These are phyloP conservation scores for Pangasius sanitwongsei DNA, from an alignment of 2,797 vertebrate genomes.

Conservation along the genomic window DNA sequence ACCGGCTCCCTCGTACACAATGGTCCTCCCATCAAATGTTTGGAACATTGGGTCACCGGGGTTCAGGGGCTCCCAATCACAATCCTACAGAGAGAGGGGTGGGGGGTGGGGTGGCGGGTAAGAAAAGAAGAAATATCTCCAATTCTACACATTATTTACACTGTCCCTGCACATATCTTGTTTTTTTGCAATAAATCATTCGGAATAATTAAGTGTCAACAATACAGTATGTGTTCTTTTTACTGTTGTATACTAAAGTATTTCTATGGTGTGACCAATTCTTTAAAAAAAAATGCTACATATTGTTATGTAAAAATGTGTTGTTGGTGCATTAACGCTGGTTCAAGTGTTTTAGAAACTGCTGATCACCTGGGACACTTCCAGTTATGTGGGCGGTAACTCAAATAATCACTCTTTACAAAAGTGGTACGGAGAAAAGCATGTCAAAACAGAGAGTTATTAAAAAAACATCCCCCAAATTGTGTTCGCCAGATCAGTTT, in stretches of 20 bases:
- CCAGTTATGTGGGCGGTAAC: not conserved
- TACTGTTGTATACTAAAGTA: not conserved
- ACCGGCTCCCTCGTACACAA: constrained; percentile 81
- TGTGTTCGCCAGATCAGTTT: not conserved
- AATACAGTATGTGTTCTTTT: not conserved
- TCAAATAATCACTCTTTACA: not conserved
- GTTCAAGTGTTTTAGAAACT: not conserved
- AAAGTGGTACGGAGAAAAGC: not conserved
- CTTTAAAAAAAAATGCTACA: not conserved
- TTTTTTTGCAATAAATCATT: not conserved
- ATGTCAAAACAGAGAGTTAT: not conserved
- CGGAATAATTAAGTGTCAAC: not conserved
- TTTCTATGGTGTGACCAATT: not conserved
- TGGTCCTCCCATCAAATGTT: constrained; percentile 85
- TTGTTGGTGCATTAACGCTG: not conserved
- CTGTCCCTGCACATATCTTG: not conserved
- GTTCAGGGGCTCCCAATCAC: constrained; percentile 92
- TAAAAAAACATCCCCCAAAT: not conserved
- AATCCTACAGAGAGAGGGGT: constrained; percentile 78
- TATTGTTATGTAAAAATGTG: no score
- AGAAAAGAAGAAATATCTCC: not conserved
- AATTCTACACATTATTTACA: not conserved
- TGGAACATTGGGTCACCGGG: constrained; percentile 93
- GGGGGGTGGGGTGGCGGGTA: constrained; percentile 49
- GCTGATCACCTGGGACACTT: not conserved